phyloP scores from a whole-genome alignment of 2,113 vertebrate genomes.

The Rafetus swinhoei region DNA sequence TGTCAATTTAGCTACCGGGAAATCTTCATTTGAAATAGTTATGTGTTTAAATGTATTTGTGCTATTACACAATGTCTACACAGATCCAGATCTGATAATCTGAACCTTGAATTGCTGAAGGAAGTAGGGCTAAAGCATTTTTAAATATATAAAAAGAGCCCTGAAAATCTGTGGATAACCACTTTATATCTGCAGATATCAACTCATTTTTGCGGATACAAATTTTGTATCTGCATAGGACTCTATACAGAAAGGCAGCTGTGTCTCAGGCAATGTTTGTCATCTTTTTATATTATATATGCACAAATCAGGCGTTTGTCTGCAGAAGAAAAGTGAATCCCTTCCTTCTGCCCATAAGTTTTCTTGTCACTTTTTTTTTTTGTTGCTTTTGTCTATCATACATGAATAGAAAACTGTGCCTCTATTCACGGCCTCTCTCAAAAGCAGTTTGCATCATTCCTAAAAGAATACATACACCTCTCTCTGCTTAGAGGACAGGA shows the following conservation, averaged over 20 bases:
- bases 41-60: conserved; percentile 8
- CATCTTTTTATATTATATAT: not conserved
- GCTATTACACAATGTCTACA: not conserved
- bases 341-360: not conserved
- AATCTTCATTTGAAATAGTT: conserved; percentile 20
- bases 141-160: conserved; percentile 22
- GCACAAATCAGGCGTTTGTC: accelerated
- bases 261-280: not conserved
- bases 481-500: not conserved
- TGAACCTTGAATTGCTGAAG: not conserved
- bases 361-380: not conserved
- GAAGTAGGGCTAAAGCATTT: not conserved
- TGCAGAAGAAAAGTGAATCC: not conserved
- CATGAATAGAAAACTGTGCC: not conserved
- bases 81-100: not conserved
- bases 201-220: no score
- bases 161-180: no score
- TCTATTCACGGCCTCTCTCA: not conserved
- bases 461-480: not conserved
- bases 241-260: not conserved
- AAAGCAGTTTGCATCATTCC: accelerated
- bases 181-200: no score
- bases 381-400: not conserved
- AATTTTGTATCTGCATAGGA: no score
- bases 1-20: conserved; percentile 39